Percentiles rank a stretch among this genome's conserved stretches.
These are phyloP conservation scores for Apamea monoglypha DNA, from an alignment of 2,888 invertebrate genomes.

Conservation along the genomic window DNA sequence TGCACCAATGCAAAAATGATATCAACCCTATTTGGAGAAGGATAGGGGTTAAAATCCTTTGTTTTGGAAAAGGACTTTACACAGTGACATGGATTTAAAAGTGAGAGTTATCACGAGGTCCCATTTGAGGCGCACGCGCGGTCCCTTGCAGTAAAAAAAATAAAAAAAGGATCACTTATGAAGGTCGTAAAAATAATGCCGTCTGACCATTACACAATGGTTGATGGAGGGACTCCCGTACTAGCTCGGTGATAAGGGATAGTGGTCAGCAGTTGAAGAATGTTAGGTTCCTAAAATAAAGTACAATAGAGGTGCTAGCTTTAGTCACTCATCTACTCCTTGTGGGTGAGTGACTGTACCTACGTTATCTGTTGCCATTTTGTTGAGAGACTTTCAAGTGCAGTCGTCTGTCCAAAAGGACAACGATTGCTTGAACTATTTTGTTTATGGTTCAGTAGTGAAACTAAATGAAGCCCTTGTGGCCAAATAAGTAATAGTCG, in stretches of 20 bases:
- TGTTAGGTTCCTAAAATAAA: slow-evolving; percentile 48
- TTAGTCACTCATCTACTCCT: slow-evolving; percentile 1
- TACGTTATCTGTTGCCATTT: slow-evolving; percentile 19
- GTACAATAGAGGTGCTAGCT: slow-evolving; percentile 15
- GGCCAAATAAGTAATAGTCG: not conserved
- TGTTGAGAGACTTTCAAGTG: not conserved
- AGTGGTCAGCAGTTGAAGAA: slow-evolving; percentile 53
- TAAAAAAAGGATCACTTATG: slow-evolving; percentile 73
- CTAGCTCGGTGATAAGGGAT: slow-evolving; percentile 76
- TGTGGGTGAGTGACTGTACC: not conserved
- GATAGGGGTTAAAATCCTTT: slow-evolving; percentile 70
- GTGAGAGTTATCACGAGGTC: slow-evolving; percentile 90
- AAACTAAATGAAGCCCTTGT: not conserved
- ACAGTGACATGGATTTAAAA: slow-evolving; percentile 87
- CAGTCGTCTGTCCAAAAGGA: not conserved
- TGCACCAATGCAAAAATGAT: slow-evolving; percentile 51
- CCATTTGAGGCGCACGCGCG: slow-evolving; percentile 90
- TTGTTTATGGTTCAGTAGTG: not conserved
- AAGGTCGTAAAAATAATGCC: slow-evolving; percentile 81
- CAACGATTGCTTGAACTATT: not conserved
- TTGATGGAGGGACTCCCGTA: slow-evolving; percentile 84
- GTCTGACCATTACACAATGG: slow-evolving; percentile 72
- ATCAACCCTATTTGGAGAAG: slow-evolving; percentile 54
- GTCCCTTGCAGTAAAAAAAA: slow-evolving; percentile 78
- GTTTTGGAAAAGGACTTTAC: slow-evolving; percentile 65